These are phyloP conservation scores for Musca domestica DNA, from an alignment of 1,140 invertebrate species.

Conservation along the genomic window DNA sequence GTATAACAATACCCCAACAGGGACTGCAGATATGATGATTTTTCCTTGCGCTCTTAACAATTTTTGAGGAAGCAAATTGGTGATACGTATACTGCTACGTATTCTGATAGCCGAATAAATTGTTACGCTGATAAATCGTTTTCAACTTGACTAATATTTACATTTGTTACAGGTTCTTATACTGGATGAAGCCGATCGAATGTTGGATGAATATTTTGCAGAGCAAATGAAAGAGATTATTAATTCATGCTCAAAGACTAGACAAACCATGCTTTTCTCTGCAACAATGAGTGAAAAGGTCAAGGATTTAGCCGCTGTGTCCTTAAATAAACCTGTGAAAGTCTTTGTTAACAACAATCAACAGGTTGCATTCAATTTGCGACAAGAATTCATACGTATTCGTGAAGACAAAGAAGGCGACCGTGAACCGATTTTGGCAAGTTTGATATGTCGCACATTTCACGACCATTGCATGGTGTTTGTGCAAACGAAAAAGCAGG, in stretches of 20 bases:
- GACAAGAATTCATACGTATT: slow-evolving; percentile 95
- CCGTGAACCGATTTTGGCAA: slow-evolving; percentile 86
- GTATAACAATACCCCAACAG: neutral
- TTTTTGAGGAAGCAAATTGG: no score
- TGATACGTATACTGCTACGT: neutral
- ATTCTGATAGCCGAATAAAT: slow-evolving; percentile 22
- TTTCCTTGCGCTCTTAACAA: slow-evolving; percentile 52
- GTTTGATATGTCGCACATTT: slow-evolving; percentile 91
- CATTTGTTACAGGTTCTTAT: slow-evolving; percentile 38
- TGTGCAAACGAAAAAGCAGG: slow-evolving; percentile 92
- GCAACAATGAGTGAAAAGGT: slow-evolving; percentile 98
- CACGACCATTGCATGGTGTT: slow-evolving; percentile 90
- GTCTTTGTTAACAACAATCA: slow-evolving; percentile 95
- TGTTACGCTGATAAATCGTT: no score
- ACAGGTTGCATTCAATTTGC: slow-evolving; percentile 89
- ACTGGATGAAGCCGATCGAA: slow-evolving; percentile 61
- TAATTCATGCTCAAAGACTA: slow-evolving; percentile 81
- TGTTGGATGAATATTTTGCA: slow-evolving; percentile 97
- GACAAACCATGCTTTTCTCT: slow-evolving; percentile 97
- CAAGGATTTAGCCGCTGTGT: slow-evolving; percentile 88
- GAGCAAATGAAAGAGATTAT: slow-evolving; percentile 98
- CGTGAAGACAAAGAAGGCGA: slow-evolving; percentile 76
- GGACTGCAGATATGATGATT: slow-evolving; percentile 33
- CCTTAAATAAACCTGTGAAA: slow-evolving; percentile 87
- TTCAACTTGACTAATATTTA: neutral